Evolutionary conservation across 2,888 invertebrate genomes (phyloP).

Genomic region (Drosophila subsilvestris): DNA sequence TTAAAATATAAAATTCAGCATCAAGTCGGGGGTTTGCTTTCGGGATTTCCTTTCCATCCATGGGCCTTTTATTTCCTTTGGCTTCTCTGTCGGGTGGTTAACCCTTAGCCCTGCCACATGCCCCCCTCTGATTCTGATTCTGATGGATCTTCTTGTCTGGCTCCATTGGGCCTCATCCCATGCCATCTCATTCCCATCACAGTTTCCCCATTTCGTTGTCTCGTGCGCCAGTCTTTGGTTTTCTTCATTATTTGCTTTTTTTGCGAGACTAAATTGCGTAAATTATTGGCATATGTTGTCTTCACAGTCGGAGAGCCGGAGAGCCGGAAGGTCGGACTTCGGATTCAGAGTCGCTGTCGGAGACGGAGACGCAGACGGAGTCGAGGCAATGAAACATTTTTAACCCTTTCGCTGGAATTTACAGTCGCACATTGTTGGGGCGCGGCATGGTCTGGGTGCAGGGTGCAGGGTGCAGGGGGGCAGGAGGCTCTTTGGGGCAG

Average conservation of each 20-base stretch:
- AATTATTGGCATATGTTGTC: conserved; percentile 79
- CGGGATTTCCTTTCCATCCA: too few species aligned
- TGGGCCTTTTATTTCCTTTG: too few species aligned
- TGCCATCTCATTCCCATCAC: conserved; percentile 21
- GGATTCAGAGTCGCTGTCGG: too few species aligned
- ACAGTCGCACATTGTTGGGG: conserved; percentile 70
- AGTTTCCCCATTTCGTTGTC: conserved; percentile 1
- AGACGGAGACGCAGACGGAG: not conserved
- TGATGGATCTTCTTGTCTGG: too few species aligned
- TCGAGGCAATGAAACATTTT: conserved; percentile 75
- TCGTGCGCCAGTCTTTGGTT: conserved; percentile 20
- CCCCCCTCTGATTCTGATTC: conserved; percentile 10
- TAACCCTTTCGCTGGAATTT: conserved; percentile 78
- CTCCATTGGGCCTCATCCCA: conserved; percentile 19
- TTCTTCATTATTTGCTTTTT: conserved; percentile 20
- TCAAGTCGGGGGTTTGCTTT: conserved; percentile 54
- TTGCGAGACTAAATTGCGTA: conserved; percentile 72
- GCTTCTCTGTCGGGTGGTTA: too few species aligned
- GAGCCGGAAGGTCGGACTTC: too few species aligned
- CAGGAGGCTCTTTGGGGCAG: not conserved
- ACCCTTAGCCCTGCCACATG: not conserved
- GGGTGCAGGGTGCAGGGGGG: not conserved
- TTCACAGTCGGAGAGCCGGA: conserved; percentile 23
- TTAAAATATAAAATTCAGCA: conserved; percentile 79
- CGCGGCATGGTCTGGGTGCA: conserved; percentile 26